These are phyloP conservation scores for Pomatostomus ruficeps DNA, from an alignment of 2,113 vertebrate genomes.

Conservation along the genomic window DNA sequence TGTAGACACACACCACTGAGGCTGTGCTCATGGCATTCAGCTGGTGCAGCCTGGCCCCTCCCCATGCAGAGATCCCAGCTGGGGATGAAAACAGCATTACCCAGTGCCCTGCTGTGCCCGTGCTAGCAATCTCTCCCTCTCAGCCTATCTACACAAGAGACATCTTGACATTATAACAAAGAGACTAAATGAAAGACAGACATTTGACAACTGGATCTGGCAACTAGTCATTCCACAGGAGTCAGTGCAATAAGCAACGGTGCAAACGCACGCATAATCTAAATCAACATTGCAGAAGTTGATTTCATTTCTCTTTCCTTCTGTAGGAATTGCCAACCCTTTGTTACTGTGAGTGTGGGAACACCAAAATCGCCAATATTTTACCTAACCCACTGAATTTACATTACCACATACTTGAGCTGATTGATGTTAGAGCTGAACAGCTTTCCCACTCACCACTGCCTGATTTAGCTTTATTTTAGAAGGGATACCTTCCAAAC, in stretches of 20 bases:
- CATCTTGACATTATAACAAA: not conserved
- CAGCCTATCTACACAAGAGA: not conserved
- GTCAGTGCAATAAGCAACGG: accelerated
- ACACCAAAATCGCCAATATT: not conserved
- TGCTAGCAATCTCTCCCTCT: not conserved
- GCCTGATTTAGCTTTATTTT: not conserved
- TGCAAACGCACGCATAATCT: not conserved
- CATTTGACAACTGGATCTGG: not conserved
- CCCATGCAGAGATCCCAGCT: not conserved
- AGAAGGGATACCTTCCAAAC: not conserved
- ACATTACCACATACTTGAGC: not conserved
- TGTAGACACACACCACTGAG: not conserved
- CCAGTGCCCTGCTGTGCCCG: not conserved
- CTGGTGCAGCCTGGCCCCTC: not conserved
- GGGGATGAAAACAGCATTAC: not conserved
- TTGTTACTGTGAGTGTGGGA: not conserved
- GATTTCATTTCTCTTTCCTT: not conserved
- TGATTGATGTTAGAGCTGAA: not conserved
- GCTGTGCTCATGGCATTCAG: not conserved
- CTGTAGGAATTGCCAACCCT: not conserved
- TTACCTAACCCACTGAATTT: not conserved
- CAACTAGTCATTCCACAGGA: not conserved
- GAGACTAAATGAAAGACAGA: not conserved
- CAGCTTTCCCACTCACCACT: not conserved
- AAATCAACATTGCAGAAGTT: not conserved